A percentile compares a stretch with the other conserved stretches of the same genome.
These are phyloP conservation scores for Urocyon cinereoargenteus DNA, from an alignment of 2,797 vertebrate genomes.

Conservation along the genomic window DNA sequence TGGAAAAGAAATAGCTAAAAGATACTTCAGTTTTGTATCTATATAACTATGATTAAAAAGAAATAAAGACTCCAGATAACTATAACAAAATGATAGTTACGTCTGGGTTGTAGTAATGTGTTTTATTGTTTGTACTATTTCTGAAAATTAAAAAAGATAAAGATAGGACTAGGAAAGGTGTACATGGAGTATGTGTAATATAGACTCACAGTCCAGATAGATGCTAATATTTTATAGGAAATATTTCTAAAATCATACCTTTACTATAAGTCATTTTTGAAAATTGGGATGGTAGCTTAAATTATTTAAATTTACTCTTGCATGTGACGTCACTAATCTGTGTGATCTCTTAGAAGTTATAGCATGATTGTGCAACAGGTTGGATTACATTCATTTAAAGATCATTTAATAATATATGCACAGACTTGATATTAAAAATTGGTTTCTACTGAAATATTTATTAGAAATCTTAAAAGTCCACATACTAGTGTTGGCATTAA, in stretches of 20 bases:
- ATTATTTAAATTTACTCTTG: conserved; percentile 45
- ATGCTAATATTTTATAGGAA: conserved; percentile 20
- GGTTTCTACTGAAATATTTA: conserved; percentile 33
- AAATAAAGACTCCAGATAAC: neutral
- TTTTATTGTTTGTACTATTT: conserved; percentile 12
- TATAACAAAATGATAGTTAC: conserved; percentile 34
- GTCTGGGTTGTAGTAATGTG: neutral
- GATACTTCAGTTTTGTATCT: conserved; percentile 49
- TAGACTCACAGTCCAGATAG: neutral
- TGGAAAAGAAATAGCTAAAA: conserved; percentile 11
- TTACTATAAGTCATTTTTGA: neutral
- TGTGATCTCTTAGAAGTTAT: neutral
- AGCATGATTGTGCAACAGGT: conserved; percentile 22
- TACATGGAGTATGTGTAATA: neutral
- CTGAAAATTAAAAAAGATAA: conserved; percentile 10
- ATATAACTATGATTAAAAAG: conserved; percentile 41
- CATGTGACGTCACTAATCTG: neutral
- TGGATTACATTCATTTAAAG: neutral
- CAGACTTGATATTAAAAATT: neutral
- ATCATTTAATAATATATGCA: conserved; percentile 39
- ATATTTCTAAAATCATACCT: neutral
- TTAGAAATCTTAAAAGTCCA: neutral
- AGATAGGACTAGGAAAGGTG: neutral
- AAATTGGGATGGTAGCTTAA: conserved; percentile 11
- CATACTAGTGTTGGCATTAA: neutral